Percentiles rank a stretch among this genome's conserved stretches.
phyloP scores from a whole-genome alignment of 2,113 vertebrate species.

The Silurus asotus region DNA sequence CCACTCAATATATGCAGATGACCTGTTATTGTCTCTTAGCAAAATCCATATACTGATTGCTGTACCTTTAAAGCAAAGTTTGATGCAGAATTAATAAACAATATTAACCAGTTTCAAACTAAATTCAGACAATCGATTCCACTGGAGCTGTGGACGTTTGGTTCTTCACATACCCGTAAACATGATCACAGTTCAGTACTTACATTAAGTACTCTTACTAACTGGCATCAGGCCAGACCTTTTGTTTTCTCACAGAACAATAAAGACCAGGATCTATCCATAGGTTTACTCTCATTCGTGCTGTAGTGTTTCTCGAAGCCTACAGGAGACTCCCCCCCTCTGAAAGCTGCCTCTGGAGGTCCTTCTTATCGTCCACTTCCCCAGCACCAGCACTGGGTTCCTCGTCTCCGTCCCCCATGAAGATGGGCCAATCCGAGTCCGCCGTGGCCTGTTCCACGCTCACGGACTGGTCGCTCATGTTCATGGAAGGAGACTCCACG shows the following conservation, averaged over 20 bases:
- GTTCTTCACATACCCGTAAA: constrained; percentile 13
- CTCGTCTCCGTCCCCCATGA: constrained; percentile 91
- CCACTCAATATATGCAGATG: not conserved
- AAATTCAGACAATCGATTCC: not conserved
- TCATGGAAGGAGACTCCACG: constrained; percentile 76
- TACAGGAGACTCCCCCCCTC: constrained; percentile 43
- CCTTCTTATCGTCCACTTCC: constrained; percentile 70
- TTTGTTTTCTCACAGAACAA: not conserved
- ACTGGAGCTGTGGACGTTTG: not conserved
- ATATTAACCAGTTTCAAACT: not conserved
- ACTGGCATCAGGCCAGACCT: constrained; percentile 8
- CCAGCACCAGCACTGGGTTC: constrained; percentile 66
- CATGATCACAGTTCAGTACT: not conserved
- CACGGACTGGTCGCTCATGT: constrained; percentile 77
- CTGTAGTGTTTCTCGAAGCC: not conserved
- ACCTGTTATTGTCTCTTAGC: not conserved
- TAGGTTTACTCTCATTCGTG: not conserved
- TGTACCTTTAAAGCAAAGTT: constrained; percentile 14
- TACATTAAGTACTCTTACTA: not conserved
- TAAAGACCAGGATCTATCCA: not conserved
- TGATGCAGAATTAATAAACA: not conserved
- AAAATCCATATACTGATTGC: not conserved
- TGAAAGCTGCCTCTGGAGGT: constrained; percentile 44
- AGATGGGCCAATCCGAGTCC: constrained; percentile 87
- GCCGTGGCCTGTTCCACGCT: constrained; percentile 77